A percentile compares a stretch with the other conserved stretches of the same genome.
These are phyloP conservation scores for Drosophila teissieri DNA, from an alignment of 1,140 invertebrate species.

Conservation along the genomic window DNA sequence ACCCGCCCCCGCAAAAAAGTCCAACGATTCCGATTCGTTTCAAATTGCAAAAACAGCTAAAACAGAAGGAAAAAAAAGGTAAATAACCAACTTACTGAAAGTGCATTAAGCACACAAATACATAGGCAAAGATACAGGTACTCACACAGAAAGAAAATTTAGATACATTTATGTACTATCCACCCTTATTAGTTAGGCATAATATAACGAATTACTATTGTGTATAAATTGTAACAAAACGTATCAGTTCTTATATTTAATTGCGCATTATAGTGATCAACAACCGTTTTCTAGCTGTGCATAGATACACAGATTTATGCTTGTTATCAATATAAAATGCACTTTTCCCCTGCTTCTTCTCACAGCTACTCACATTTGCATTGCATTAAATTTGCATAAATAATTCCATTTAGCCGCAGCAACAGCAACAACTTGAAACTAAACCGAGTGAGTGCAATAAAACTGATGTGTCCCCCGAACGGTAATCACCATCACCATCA, in stretches of 20 bases:
- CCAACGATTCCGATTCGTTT: constrained; percentile 54
- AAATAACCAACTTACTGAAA: constrained; percentile 38
- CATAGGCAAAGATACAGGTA: constrained; percentile 5
- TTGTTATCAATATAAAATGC: constrained; percentile 71
- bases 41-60: constrained; percentile 54
- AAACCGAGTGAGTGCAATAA: constrained; percentile 56
- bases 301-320: constrained; percentile 47
- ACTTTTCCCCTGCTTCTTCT: constrained; percentile 26
- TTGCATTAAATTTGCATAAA: constrained; percentile 80
- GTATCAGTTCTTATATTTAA: too few relatives aligned
- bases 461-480: constrained; percentile 37
- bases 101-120: constrained; percentile 33
- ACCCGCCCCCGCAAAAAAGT: constrained; percentile 1
- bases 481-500: constrained; percentile 26
- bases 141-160: constrained; percentile 5
- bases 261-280: too few relatives aligned
- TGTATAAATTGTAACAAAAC: too few relatives aligned
- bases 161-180: background rate
- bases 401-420: constrained; percentile 53
- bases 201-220: too few relatives aligned
- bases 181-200: background rate
- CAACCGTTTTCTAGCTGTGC: background rate
- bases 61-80: constrained; percentile 22
- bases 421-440: constrained; percentile 47
- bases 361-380: constrained; percentile 33